Conservation (phyloP, 2,113 vertebrate genomes). For the Raja brachyura region DNA sequence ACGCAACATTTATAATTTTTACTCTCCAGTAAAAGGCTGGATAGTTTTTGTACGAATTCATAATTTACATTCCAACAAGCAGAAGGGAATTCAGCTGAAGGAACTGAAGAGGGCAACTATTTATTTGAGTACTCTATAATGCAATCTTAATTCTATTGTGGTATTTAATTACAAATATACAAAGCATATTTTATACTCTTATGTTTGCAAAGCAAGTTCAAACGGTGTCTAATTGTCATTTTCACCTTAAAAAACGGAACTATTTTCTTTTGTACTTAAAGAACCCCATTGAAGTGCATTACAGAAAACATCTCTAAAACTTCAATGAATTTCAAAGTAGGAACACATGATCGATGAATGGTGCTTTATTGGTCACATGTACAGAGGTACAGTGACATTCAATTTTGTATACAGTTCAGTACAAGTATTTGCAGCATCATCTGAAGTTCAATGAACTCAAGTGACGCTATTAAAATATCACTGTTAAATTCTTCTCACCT, state of each 20-base stretch:
- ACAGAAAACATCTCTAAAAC: background rate
- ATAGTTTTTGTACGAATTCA: background rate
- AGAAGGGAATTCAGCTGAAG: background rate
- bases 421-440: background rate
- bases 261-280: background rate
- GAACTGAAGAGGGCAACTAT: background rate
- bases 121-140: background rate
- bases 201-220: background rate
- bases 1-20: background rate
- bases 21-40: background rate
- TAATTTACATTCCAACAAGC: too few species aligned
- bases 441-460: background rate
- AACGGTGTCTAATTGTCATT: background rate
- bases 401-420: too few species aligned
- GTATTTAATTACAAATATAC: background rate
- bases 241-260: background rate
- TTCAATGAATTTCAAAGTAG: background rate
- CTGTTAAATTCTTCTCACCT: conserved; percentile 59
- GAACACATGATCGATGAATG: background rate
- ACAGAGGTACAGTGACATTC: too few species aligned
- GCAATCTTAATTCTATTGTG: background rate
- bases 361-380: too few species aligned
- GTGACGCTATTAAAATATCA: background rate
- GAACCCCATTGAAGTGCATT: background rate
- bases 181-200: background rate